Evolutionary conservation across 2,888 invertebrate species (phyloP).

Genomic region (Formica aserva): DNA sequence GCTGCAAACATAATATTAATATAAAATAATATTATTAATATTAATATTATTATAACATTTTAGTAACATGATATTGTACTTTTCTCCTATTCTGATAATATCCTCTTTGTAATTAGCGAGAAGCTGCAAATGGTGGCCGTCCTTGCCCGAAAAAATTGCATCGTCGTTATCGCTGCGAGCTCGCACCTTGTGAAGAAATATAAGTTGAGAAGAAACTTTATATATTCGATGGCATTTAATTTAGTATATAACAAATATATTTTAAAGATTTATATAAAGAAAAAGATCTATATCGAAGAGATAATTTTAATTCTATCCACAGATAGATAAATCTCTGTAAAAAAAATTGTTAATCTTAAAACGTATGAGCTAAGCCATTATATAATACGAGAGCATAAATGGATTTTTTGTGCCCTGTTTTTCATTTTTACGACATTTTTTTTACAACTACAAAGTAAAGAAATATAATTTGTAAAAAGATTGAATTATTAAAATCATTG

Average conservation of each 20-base stretch:
- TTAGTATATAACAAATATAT: not conserved
- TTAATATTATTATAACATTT: not conserved
- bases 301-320: conserved; percentile 23
- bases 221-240: conserved; percentile 8
- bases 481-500: conserved; percentile 6
- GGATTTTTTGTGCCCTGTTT: conserved; percentile 14
- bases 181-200: conserved; percentile 81
- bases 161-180: conserved; percentile 88
- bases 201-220: not conserved
- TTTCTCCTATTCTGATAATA: not conserved
- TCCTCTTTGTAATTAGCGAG: conserved; percentile 83
- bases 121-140: conserved; percentile 89
- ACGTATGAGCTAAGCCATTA: conserved; percentile 1
- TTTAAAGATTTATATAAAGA: not conserved
- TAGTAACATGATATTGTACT: not conserved
- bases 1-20: not conserved
- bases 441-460: not conserved
- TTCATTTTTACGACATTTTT: not conserved
- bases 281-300: not conserved
- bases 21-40: not conserved
- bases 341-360: not conserved
- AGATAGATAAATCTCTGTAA: conserved; percentile 20
- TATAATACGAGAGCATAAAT: conserved; percentile 17
- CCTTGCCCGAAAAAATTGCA: conserved; percentile 88
- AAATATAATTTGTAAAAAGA: not conserved